Base-by-base conservation (phyloP, 1,140 invertebrate genomes). In the Hyposmocoma kahamanoa region DNA sequence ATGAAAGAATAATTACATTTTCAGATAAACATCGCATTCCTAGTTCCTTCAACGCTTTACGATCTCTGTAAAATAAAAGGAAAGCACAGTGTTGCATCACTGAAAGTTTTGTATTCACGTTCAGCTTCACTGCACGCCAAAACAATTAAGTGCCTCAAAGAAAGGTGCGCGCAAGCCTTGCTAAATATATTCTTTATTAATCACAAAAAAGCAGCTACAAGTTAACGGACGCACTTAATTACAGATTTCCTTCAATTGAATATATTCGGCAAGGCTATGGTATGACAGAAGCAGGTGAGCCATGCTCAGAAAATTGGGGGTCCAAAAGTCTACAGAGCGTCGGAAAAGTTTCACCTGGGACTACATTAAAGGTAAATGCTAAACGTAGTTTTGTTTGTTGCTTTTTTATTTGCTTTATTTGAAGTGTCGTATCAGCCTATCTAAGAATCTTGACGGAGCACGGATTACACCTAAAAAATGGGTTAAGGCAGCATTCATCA, bases 161-260 rank as follows among this genome's bases (percentile, higher is more conserved):
- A 72, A 56, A 69, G 86, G 46, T 87, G n/a, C n/a, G n/a, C n/a
- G n/a, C n/a, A 88, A 26, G 90, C 88, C 5, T 90, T 65, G 17
- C 88, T 91, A 3, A 3, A 30, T 30, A 30, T 34, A 34, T 34
- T 5, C 5, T 6, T n/a, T 34, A 13, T n/a, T 34, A 34, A 9
- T 30, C 6, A 1, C 28, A n/a, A 13, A 30, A 10, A 30, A 8
- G 19, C 22, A 20, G 44, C 32, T 43, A 5, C 15, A 8, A 49
- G 28, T 42, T 34, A 41, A 41, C n/a, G n/a, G n/a, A n/a, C 21
- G 28, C 17, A 9, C 6, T 13, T 87, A 10, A 65, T 50, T 22
- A 59, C 74, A 67, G 83, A 78, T 59, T 72, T 53, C 76, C 87
- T 18, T 80, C 81, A 17, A 39, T 84, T 21, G 63, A 70, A 49